A percentile compares a stretch with the other conserved stretches of the same genome.
phyloP scores from a whole-genome alignment of 2,797 vertebrate species.

The Rousettus madagascariensis region DNA sequence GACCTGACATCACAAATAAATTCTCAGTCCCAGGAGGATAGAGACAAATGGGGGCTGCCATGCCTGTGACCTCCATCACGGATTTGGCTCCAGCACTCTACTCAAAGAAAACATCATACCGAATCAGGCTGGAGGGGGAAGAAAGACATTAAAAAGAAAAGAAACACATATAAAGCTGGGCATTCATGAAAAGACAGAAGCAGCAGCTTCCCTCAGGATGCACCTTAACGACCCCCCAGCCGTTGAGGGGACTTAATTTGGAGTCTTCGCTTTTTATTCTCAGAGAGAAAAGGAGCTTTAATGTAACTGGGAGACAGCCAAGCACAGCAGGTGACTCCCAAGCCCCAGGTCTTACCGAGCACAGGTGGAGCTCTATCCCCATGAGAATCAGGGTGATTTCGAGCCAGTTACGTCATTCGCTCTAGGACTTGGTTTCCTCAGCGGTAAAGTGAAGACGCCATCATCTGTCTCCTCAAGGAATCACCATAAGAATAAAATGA shows the following conservation, averaged over 20 bases:
- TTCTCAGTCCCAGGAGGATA: conserved; percentile 64
- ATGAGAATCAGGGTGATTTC: neutral
- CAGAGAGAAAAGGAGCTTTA: neutral
- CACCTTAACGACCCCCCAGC: neutral
- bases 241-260: neutral
- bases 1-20: conserved; percentile 77
- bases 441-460: neutral
- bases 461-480: neutral
- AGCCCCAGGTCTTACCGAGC: accelerated
- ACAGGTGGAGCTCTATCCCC: neutral
- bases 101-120: conserved; percentile 21
- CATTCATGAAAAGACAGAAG: neutral
- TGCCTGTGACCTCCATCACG: conserved; percentile 62
- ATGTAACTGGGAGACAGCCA: neutral
- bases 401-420: neutral
- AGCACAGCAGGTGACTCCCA: neutral
- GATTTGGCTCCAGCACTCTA: neutral
- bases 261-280: neutral
- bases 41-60: conserved; percentile 65
- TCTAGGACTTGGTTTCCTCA: neutral
- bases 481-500: neutral
- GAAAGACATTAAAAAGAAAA: neutral
- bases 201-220: neutral
- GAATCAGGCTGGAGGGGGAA: neutral
- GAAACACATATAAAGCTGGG: neutral